A percentile compares a stretch with the other conserved stretches of the same genome.
These are phyloP conservation scores for Xylocopa sonorina DNA, from an alignment of 1,140 invertebrate genomes.

Conservation along the genomic window DNA sequence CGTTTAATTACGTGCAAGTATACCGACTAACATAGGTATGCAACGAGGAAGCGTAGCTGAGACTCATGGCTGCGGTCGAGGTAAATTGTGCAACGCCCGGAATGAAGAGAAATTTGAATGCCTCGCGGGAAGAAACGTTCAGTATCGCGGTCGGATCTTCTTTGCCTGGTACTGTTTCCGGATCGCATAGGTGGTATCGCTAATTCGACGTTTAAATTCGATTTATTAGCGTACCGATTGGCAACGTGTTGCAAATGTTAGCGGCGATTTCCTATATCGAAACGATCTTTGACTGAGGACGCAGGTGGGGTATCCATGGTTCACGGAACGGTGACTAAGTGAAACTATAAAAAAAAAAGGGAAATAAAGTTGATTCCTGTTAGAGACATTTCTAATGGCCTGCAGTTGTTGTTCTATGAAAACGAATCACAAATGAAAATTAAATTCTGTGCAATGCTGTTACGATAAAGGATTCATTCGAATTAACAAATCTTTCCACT, in stretches of 20 bases:
- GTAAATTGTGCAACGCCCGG: background rate
- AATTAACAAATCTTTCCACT: too few species aligned
- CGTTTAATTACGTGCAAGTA: too few species aligned
- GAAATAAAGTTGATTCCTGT: background rate
- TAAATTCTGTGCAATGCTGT: too few species aligned
- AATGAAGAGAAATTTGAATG: conserved; percentile 9
- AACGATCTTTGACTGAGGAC: background rate
- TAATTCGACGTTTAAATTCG: conserved; percentile 57
- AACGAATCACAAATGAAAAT: too few species aligned
- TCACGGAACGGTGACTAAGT: background rate
- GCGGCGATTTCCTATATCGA: background rate
- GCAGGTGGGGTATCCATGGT: background rate
- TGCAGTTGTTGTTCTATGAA: too few species aligned
- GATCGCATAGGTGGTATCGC: conserved; percentile 28
- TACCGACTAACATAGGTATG: conserved; percentile 4
- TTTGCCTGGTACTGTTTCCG: conserved; percentile 11
- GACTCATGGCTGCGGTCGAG: background rate
- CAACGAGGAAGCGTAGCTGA: background rate
- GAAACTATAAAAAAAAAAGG: background rate
- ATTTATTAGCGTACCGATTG: conserved; percentile 34
- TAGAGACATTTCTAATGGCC: background rate
- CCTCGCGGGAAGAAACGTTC: background rate
- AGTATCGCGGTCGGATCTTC: background rate
- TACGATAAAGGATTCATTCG: too few species aligned
- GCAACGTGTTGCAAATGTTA: background rate